Base-by-base conservation (phyloP, 1,140 invertebrate species). In the Lordiphosa collinella region DNA sequence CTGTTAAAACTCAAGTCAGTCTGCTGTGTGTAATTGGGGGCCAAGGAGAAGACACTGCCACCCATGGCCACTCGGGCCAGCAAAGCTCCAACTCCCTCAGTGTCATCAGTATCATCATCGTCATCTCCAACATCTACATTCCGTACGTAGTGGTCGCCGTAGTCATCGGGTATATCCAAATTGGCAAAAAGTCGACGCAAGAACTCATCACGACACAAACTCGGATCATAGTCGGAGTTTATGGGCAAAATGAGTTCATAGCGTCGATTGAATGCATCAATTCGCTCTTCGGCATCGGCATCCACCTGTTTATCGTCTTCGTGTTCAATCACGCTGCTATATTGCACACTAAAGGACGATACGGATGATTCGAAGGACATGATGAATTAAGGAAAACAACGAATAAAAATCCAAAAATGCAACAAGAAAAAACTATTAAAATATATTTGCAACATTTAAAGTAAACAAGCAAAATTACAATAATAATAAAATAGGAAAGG, bases 181-280 rank as follows among this genome's bases (percentile, higher is more conserved):
- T 53, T 37, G 0, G 16, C 43, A 18, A 58, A 64, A 1, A 58
- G 7, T 14, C 29, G 25, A 9, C 25, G 36, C 38, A 68, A 6
- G 12, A 64, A 64, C 37, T 37, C 16, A 49, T 68, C 65, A 18
- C 60, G 65, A 13, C 60, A 63, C 40, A 40, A 10, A 4, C 6
- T 8, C 11, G 44, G 37, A 44, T 53, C 34, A 9, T 50, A 16
- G 2, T 43, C 7, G 1, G 16, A 12, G 4, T 48, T 14, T 0
- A 67, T 48, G 13, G 64, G 64, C 53, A 63, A 57, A 35, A 67
- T 11, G 2, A 48, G 8, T 7, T 43, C 18, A 16, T 57, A 63
- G 1, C 34, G 47, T 9, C 10, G 25, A 2, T 53, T 36, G 3
- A 63, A 10, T 34, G 38, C 52, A 2, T 9, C 10, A 0, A 4